Conservation (phyloP, 2,797 vertebrate genomes). For the Phataginus tricuspis region DNA sequence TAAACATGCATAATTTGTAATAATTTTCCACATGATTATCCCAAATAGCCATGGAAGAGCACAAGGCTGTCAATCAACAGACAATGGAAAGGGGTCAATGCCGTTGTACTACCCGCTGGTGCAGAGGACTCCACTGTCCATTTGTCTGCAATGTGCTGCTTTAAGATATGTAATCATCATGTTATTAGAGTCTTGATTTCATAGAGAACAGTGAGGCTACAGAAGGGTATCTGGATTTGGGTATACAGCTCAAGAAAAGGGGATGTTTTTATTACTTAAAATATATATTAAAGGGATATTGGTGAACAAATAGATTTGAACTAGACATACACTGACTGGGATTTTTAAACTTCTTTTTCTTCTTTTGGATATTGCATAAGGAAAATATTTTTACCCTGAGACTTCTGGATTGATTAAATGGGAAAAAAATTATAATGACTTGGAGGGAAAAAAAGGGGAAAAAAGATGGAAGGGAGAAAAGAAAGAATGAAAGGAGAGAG, state of each 20-base stretch:
- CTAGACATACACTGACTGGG: background rate
- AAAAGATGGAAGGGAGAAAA: background rate
- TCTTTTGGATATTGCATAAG: background rate
- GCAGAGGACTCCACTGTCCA: slow-evolving; percentile 1
- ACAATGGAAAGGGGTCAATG: slow-evolving; percentile 50
- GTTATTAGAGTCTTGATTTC: slow-evolving; percentile 24
- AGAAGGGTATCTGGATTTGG: background rate
- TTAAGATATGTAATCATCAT: slow-evolving; percentile 18
- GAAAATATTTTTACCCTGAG: background rate
- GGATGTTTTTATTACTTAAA: background rate
- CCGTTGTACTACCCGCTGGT: slow-evolving; percentile 20
- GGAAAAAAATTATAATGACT: background rate
- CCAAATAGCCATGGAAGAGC: slow-evolving; percentile 75
- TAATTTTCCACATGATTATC: slow-evolving; percentile 83
- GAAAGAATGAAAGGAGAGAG: background rate
- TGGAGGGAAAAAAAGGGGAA: background rate
- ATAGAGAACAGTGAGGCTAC: background rate
- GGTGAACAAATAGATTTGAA: background rate
- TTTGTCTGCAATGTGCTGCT: slow-evolving; percentile 61
- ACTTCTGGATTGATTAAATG: background rate
- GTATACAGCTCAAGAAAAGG: background rate
- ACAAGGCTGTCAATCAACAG: slow-evolving; percentile 76
- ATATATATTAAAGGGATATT: background rate
- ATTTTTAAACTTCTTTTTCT: background rate
- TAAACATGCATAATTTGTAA: slow-evolving; percentile 80